Percentiles rank a stretch among this genome's conserved stretches.
phyloP scores from a whole-genome alignment of 2,888 invertebrate species.

The Stenolophus ochropezus region DNA sequence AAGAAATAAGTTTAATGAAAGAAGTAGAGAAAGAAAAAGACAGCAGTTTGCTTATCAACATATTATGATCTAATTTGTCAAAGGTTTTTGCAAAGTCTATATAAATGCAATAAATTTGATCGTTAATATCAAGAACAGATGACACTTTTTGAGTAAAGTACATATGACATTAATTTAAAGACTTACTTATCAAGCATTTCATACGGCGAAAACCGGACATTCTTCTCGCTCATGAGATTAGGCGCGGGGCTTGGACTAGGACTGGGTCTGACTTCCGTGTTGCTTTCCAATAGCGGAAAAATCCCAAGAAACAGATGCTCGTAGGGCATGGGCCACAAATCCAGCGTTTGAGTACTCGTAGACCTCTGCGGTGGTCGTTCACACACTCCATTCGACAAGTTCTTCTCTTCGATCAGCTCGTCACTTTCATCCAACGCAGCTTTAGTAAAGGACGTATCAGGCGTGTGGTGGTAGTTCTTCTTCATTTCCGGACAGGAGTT shows the following conservation, averaged over 20 bases:
- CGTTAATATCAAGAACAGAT: too few species aligned
- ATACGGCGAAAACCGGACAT: constrained; percentile 74
- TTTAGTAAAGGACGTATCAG: constrained; percentile 41
- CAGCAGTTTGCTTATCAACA: too few species aligned
- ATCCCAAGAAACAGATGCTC: constrained; percentile 85
- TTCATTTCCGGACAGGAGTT: constrained; percentile 81
- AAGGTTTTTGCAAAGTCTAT: too few species aligned
- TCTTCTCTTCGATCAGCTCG: constrained; percentile 64
- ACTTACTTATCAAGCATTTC: constrained; percentile 78
- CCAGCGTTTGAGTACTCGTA: constrained; percentile 80
- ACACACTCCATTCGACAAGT: constrained; percentile 63
- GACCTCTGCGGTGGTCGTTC: constrained; percentile 56
- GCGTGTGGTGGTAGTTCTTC: constrained; percentile 69
- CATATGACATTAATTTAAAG: constrained; percentile 25
- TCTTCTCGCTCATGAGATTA: constrained; percentile 66
- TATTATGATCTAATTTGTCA: too few species aligned
- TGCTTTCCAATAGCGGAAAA: constrained; percentile 73
- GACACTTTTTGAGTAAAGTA: too few species aligned
- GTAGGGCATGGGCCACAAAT: constrained; percentile 82
- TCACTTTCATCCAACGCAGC: constrained; percentile 71
- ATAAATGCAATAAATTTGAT: too few species aligned
- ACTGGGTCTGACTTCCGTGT: constrained; percentile 68
- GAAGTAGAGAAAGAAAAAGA: too few species aligned
- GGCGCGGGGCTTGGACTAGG: constrained; percentile 70
- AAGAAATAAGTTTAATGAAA: too few species aligned